These are phyloP conservation scores for Lasioglossum lativentre DNA, from an alignment of 2,888 invertebrate species.

Conservation along the genomic window DNA sequence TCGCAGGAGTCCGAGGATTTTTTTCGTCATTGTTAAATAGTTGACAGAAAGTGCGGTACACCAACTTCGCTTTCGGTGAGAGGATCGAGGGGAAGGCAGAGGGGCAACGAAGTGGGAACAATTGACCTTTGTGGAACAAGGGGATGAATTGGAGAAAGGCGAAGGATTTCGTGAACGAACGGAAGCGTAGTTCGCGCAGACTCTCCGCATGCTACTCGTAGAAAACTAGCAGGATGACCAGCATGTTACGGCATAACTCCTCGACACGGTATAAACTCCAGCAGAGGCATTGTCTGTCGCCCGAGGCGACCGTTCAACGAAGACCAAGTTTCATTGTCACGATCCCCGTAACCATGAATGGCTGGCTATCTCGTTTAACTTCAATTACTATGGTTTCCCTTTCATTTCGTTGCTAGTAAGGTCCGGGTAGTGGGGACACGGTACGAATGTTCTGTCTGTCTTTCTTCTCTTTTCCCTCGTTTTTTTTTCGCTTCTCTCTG, in stretches of 20 bases:
- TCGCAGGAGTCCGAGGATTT: too few species aligned
- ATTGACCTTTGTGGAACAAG: conserved; percentile 18
- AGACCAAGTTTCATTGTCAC: conserved; percentile 77
- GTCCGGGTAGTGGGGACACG: conserved; percentile 40
- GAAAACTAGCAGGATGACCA: conserved; percentile 59
- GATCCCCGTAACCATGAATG: conserved; percentile 76
- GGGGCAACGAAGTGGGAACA: not conserved
- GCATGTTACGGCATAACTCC: conserved; percentile 65
- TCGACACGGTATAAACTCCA: conserved; percentile 70
- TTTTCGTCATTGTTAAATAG: not conserved
- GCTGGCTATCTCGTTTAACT: conserved; percentile 80
- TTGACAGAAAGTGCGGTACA: not conserved
- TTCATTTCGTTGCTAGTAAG: conserved; percentile 71
- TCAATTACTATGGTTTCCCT: conserved; percentile 79
- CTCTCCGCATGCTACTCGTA: conserved; percentile 46
- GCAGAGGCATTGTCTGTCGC: conserved; percentile 78
- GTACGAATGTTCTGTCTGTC: conserved; percentile 49
- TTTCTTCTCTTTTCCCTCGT: conserved; percentile 44
- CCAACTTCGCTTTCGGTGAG: not conserved
- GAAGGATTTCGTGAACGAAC: conserved; percentile 59
- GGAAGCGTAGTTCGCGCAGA: conserved; percentile 33
- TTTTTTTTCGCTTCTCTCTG: conserved; percentile 28
- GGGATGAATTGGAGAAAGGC: conserved; percentile 40
- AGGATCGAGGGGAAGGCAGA: not conserved
- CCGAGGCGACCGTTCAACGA: conserved; percentile 70